Percentiles rank a stretch among this genome's conserved stretches.
These are phyloP conservation scores for Indri indri DNA, from an alignment of 2,113 vertebrate species.

Conservation along the genomic window DNA sequence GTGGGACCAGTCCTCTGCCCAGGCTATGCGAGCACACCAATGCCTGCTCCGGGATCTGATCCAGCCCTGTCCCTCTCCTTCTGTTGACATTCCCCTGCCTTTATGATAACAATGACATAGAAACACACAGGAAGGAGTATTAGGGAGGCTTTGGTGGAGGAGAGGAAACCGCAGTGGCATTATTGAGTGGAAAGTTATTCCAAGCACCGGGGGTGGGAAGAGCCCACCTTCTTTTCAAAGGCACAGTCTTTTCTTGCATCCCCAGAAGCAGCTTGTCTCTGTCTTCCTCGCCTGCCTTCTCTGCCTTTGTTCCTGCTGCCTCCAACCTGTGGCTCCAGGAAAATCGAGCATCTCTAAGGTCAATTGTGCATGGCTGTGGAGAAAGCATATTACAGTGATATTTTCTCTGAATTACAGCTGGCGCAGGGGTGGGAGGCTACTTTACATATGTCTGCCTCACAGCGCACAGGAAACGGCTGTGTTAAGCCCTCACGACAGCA, in stretches of 20 bases:
- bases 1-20: fast-evolving
- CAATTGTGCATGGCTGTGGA: neutral
- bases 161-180: neutral
- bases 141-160: neutral
- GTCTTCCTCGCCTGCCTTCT: neutral
- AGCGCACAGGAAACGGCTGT: neutral
- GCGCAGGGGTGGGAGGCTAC: neutral
- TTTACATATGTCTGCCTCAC: slow-evolving; percentile 7
- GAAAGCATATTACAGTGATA: slow-evolving; percentile 27
- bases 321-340: slow-evolving; percentile 32
- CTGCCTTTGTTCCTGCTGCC: neutral
- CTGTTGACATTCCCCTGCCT: neutral
- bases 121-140: neutral
- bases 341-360: slow-evolving; percentile 35
- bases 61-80: neutral
- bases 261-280: neutral
- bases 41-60: neutral
- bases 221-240: neutral
- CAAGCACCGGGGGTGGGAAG: neutral
- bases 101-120: neutral
- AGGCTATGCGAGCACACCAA: fast-evolving
- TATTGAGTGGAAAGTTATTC: neutral
- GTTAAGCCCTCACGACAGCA: slow-evolving; percentile 55
- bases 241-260: neutral
- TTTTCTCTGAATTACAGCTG: slow-evolving; percentile 39